Base-by-base conservation (phyloP, 1,140 invertebrate genomes). In the Tribolium madens region DNA sequence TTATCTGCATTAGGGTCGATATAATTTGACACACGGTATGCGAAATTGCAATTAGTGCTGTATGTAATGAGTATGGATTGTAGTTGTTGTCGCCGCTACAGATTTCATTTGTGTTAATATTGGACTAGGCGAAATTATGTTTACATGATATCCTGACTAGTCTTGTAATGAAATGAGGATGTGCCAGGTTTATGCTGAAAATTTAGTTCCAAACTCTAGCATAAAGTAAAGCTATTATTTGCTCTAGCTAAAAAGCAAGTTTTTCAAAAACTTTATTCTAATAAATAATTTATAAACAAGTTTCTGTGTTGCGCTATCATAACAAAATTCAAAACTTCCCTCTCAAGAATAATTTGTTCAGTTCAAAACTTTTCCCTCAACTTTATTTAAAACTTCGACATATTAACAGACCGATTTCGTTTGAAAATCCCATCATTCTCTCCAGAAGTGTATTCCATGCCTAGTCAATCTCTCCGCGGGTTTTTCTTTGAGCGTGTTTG, bases 241-340 rank as follows among this genome's bases (percentile, higher is more conserved):
- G 21, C 2, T 12, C 31, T 33, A 13, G 21, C 3, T 33, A 12
- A 36, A 3, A 31, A 3, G 3, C 5, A 64, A 64, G 57, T 64
- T 64, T 64, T 64, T 13, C 26, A 9, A n/a, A 10, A 60, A 64
- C 33, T 64, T 33, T 64, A 64, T 64, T 64, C 57, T 64, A 64
- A 64, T 64, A 64, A 64, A 64, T 64, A 64, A 64, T 64, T 31
- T 64, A 64, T 64, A 64, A 64, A 64, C 57, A 64, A 64, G 57
- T 64, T 64, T 64, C 57, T 4, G 10, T 64, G 57, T 64, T 64
- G 57, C 57, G 57, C 57, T 64, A 64, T 64, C 57, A 64, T 26
- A 64, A 64, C 57, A 36, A 64, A 64, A 64, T 64, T 64, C 57
- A 64, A 64, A 64, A 64, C 57, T 64, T 64, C 12, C 57, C 57